These are phyloP conservation scores for Trissolcus basalis DNA, from an alignment of 1,140 invertebrate species.

Conservation along the genomic window DNA sequence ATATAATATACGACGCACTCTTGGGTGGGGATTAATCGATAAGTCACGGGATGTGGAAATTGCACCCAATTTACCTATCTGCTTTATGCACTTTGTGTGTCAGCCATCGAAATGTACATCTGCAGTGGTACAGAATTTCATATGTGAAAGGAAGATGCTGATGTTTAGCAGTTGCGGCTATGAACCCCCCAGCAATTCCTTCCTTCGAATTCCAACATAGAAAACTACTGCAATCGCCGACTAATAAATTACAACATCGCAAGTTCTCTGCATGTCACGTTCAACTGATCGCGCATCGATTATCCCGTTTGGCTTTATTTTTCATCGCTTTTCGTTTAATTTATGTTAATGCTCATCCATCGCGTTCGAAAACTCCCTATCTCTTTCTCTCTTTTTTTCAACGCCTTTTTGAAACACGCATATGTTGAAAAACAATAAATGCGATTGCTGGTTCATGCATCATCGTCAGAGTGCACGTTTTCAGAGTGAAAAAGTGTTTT, in stretches of 20 bases:
- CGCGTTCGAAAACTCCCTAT: constrained; percentile 12
- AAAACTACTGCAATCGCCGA: constrained; percentile 52
- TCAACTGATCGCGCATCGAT: constrained; percentile 41
- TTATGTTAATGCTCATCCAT: background rate
- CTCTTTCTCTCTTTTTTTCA: too few species aligned
- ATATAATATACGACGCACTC: constrained; percentile 8
- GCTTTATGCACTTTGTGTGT: constrained; percentile 53
- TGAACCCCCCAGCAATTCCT: constrained; percentile 54
- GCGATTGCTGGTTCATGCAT: too few species aligned
- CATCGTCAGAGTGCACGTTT: too few species aligned
- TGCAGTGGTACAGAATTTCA: constrained; percentile 49
- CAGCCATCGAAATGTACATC: constrained; percentile 37
- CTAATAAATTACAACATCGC: constrained; percentile 60
- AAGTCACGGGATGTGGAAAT: constrained; percentile 56
- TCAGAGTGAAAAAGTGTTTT: constrained; percentile 12
- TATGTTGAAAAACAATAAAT: too few species aligned
- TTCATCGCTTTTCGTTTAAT: constrained; percentile 6
- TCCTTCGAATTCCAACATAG: constrained; percentile 57
- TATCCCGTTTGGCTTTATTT: constrained; percentile 28
- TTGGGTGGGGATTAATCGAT: constrained; percentile 26
- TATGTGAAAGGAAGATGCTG: constrained; percentile 62
- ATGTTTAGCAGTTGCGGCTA: constrained; percentile 48
- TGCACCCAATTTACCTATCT: constrained; percentile 49
- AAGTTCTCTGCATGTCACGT: constrained; percentile 41
- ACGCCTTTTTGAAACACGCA: too few species aligned